These are phyloP conservation scores for Neoitamus cyanurus DNA, from an alignment of 2,888 invertebrate species.

Conservation along the genomic window DNA sequence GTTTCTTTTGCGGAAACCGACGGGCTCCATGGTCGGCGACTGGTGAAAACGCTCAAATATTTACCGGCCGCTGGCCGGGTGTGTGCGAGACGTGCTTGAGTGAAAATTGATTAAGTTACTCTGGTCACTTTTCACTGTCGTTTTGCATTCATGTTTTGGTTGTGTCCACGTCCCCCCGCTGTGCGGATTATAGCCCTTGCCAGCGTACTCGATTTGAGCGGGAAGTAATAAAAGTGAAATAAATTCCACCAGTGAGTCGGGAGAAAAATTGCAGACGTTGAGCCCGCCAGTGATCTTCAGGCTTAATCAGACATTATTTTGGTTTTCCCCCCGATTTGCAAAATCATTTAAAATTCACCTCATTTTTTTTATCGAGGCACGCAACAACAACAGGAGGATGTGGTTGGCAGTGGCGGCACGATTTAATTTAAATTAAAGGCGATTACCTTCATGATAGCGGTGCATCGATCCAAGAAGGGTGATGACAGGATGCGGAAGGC, in stretches of 20 bases:
- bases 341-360: background rate
- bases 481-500: background rate
- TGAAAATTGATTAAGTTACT: background rate
- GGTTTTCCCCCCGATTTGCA: background rate
- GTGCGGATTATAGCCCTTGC: background rate
- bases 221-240: slow-evolving; percentile 5
- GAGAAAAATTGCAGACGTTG: background rate
- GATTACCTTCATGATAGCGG: background rate
- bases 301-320: slow-evolving; percentile 1
- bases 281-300: background rate
- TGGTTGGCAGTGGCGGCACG: background rate
- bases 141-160: background rate
- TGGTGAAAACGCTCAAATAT: background rate
- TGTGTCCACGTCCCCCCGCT: background rate
- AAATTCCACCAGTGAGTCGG: background rate
- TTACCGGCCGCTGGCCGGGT: background rate
- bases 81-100: background rate
- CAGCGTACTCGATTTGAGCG: background rate
- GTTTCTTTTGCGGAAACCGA: background rate
- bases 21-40: background rate
- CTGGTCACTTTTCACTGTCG: background rate
- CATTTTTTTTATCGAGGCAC: background rate
- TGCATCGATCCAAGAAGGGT: background rate
- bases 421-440: slow-evolving; percentile 1
- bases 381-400: background rate